Conservation (phyloP, 2,113 vertebrate species). For the Callithrix jacchus region DNA sequence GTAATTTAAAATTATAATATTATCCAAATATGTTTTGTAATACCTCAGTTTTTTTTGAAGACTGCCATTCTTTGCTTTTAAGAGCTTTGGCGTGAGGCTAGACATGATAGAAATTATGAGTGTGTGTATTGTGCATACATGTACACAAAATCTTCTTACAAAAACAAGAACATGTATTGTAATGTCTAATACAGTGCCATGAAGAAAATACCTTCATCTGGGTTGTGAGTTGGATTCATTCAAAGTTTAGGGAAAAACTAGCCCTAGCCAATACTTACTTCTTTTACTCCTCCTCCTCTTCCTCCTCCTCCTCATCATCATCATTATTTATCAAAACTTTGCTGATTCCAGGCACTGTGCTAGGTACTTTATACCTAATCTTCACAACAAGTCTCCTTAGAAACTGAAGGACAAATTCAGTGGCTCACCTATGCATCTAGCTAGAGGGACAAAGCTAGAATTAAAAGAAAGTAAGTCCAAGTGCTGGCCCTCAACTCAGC, state of each 20-base stretch:
- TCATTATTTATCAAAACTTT: neutral
- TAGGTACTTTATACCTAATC: neutral
- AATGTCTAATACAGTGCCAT: neutral
- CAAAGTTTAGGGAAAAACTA: neutral
- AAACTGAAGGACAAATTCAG: neutral
- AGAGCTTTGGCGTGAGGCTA: slow-evolving; percentile 6
- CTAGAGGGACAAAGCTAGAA: neutral
- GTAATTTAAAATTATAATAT: slow-evolving; percentile 41
- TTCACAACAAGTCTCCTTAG: neutral
- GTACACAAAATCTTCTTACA: neutral
- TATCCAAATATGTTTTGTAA: slow-evolving; percentile 2
- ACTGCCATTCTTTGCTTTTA: neutral
- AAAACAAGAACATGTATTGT: neutral
- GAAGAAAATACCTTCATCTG: slow-evolving; percentile 23
- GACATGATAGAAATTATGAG: neutral
- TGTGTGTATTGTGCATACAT: neutral
- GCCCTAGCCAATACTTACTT: neutral
- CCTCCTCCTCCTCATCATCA: neutral
- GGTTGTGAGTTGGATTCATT: neutral
- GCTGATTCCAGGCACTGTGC: neutral
- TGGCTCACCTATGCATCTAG: neutral
- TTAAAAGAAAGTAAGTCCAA: neutral
- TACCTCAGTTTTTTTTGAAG: slow-evolving; percentile 7
- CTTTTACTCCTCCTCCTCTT: neutral
- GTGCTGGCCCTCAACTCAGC: neutral